These are phyloP conservation scores for Peromyscus aztecus DNA, from an alignment of 2,797 vertebrate genomes.

Conservation along the genomic window DNA sequence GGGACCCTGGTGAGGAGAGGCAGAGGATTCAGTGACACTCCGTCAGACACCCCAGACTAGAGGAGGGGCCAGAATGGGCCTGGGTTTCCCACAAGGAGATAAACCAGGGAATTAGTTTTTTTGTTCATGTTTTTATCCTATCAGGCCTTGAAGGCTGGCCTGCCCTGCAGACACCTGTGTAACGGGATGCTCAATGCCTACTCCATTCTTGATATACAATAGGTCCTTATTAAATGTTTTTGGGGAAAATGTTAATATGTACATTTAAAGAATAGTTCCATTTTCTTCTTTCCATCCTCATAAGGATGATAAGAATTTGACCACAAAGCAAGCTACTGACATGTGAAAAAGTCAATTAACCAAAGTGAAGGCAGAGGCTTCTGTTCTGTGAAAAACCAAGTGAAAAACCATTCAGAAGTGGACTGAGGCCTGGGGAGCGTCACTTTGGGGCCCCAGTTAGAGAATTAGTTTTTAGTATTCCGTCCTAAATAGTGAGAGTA, in stretches of 20 bases:
- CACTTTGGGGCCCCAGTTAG: not conserved
- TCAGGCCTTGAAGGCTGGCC: not conserved
- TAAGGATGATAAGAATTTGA: not conserved
- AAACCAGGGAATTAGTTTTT: not conserved
- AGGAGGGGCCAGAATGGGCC: not conserved
- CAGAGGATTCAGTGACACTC: accelerated
- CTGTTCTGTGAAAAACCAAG: not conserved
- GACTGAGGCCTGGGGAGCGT: accelerated
- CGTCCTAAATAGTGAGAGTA: not conserved
- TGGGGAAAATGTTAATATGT: not conserved
- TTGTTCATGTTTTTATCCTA: not conserved
- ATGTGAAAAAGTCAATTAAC: slow-evolving; percentile 55
- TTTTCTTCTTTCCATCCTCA: slow-evolving; percentile 13
- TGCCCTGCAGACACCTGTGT: not conserved
- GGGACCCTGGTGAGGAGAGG: not conserved
- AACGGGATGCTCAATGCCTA: accelerated
- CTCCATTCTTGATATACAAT: not conserved
- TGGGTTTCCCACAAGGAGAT: not conserved
- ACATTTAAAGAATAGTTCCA: slow-evolving; percentile 55
- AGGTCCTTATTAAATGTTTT: not conserved
- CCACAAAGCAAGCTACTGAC: slow-evolving; percentile 2
- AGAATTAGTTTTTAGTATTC: not conserved
- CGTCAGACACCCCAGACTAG: not conserved
- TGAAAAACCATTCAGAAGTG: not conserved
- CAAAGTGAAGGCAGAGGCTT: not conserved